Evolutionary conservation across 2,113 vertebrate genomes (phyloP).

Genomic region (Laticauda colubrina): DNA sequence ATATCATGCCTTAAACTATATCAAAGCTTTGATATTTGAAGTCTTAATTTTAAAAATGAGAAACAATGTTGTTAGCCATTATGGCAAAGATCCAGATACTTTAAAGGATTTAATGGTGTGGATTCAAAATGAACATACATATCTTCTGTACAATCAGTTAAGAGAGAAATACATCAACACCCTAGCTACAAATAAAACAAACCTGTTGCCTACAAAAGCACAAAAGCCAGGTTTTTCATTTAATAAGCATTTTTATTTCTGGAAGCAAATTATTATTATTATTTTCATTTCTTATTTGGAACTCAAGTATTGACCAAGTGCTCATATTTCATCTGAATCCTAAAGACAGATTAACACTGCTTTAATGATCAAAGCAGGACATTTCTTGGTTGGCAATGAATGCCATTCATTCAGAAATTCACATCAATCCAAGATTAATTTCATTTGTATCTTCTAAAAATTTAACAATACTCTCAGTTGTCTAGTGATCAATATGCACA

Average conservation of each 20-base stretch:
- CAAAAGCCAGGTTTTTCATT: not conserved
- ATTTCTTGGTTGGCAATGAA: not conserved
- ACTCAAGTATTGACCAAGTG: not conserved
- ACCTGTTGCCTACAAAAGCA: not conserved
- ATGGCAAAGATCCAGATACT: not conserved
- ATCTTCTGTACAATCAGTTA: not conserved
- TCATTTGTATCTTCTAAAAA: not conserved
- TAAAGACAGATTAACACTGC: not conserved
- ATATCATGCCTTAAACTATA: not conserved
- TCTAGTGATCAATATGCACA: not conserved
- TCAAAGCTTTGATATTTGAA: not conserved
- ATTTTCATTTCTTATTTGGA: not conserved
- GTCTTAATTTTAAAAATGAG: not conserved
- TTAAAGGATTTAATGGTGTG: not conserved
- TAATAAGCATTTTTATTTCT: not conserved
- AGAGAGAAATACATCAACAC: not conserved
- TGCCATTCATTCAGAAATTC: not conserved
- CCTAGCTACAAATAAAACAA: not conserved
- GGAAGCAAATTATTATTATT: not conserved
- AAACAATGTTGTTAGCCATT: not conserved
- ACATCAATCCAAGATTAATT: not conserved
- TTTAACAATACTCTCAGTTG: not conserved
- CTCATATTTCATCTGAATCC: not conserved
- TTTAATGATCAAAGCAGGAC: fast-evolving
- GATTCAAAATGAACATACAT: not conserved